Conservation (phyloP, 30 jellyfish, hydroid and myxozoan species). For the Sanderia malayensis region DNA sequence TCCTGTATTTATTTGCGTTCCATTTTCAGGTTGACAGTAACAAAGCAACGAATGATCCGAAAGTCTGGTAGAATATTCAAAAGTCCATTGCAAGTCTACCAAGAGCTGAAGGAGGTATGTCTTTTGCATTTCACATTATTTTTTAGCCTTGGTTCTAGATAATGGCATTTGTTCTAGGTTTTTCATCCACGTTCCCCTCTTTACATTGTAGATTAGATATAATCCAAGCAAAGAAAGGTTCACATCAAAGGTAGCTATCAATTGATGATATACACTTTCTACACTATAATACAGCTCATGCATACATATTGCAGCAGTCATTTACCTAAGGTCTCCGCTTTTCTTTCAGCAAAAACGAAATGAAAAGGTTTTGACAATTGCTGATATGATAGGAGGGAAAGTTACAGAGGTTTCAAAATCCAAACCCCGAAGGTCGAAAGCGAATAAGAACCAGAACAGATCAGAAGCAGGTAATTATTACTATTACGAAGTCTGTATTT, state of each 20-base stretch:
- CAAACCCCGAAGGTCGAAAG: not conserved
- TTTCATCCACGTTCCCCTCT: not conserved
- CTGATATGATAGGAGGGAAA: slow-evolving; percentile 62
- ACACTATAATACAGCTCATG: too few species aligned
- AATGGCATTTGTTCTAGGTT: too few species aligned
- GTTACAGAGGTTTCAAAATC: slow-evolving; percentile 38
- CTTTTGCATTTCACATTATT: not conserved
- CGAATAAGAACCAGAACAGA: not conserved
- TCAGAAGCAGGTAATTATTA: too few species aligned
- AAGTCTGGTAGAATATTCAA: slow-evolving; percentile 45
- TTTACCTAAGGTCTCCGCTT: too few species aligned
- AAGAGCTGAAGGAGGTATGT: slow-evolving; percentile 39
- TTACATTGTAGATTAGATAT: slow-evolving; percentile 28
- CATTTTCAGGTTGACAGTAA: slow-evolving; percentile 45
- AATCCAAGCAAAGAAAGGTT: slow-evolving; percentile 55
- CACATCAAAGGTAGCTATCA: slow-evolving; percentile 39
- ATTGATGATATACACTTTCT: too few species aligned
- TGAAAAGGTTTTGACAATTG: slow-evolving; percentile 43
- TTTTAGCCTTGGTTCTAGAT: too few species aligned
- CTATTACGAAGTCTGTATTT: too few species aligned
- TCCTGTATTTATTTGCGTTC: not conserved
- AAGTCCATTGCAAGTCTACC: slow-evolving; percentile 53
- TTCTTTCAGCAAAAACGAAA: slow-evolving; percentile 23
- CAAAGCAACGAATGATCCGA: slow-evolving; percentile 60
- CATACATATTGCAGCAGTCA: too few species aligned